These are phyloP conservation scores for Tricholaema leucomelas DNA, from an alignment of 2,113 vertebrate genomes.

Conservation along the genomic window DNA sequence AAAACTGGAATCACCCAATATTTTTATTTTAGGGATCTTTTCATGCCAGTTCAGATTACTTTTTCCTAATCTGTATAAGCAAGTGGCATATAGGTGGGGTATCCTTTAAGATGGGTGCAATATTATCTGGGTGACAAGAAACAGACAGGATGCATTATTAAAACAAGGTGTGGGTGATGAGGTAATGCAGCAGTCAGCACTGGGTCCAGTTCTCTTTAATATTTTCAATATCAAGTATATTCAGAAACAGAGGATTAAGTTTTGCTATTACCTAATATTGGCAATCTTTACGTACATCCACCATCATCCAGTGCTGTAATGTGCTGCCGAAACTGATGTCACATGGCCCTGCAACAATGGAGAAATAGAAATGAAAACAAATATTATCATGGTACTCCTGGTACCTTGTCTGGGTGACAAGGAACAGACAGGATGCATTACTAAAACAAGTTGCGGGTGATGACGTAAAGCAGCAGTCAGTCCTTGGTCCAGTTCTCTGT, in stretches of 20 bases:
- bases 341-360: neutral
- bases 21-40: neutral
- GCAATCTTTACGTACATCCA: neutral
- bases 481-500: neutral
- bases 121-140: neutral
- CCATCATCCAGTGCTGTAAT: neutral
- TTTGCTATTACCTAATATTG: neutral
- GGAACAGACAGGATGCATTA: neutral
- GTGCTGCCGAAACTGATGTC: neutral
- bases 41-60: neutral
- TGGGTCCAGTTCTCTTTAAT: neutral
- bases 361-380: constrained; percentile 1
- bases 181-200: neutral
- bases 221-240: neutral
- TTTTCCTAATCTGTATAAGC: neutral
- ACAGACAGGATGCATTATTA: neutral
- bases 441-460: neutral
- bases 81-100: neutral
- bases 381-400: neutral
- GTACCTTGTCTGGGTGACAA: too few relatives aligned
- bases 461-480: neutral
- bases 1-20: neutral
- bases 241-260: neutral
- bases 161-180: neutral
- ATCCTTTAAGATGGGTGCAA: neutral